Evolutionary conservation across 2,888 invertebrate genomes (phyloP).

Genomic region (Ephialtes manifestator): DNA sequence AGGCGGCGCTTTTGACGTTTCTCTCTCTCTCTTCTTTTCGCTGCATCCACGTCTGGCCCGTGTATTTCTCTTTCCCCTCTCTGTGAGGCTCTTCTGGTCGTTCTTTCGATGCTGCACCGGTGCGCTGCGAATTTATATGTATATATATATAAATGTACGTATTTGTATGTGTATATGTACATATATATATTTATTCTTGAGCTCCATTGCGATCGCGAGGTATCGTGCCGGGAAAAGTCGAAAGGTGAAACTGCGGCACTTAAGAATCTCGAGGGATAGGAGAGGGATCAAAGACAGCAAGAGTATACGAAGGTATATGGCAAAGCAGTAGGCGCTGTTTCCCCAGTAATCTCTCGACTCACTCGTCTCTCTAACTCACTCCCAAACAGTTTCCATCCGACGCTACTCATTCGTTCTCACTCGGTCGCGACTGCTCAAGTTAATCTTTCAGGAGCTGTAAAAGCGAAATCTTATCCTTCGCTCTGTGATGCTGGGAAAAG

Average conservation of each 20-base stretch:
- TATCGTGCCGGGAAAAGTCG: slow-evolving; percentile 59
- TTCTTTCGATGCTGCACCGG: slow-evolving; percentile 37
- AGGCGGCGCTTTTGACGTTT: slow-evolving; percentile 80
- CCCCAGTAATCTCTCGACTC: slow-evolving; percentile 63
- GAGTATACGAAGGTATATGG: slow-evolving; percentile 27
- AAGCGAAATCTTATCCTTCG: slow-evolving; percentile 75
- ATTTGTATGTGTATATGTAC: slow-evolving; percentile 12
- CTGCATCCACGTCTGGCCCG: slow-evolving; percentile 70
- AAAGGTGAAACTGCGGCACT: slow-evolving; percentile 66
- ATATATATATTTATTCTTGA: slow-evolving; percentile 30
- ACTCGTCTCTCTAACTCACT: slow-evolving; percentile 42
- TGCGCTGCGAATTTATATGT: slow-evolving; percentile 27
- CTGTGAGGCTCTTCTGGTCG: slow-evolving; percentile 37
- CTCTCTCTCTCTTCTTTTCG: slow-evolving; percentile 66
- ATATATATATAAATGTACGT: neutral
- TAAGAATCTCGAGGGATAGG: slow-evolving; percentile 59
- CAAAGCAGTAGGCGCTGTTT: slow-evolving; percentile 46
- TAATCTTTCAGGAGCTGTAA: slow-evolving; percentile 77
- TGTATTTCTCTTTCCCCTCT: slow-evolving; percentile 70
- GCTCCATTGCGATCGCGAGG: slow-evolving; percentile 50
- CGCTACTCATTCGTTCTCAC: slow-evolving; percentile 11
- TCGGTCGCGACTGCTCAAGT: slow-evolving; percentile 65
- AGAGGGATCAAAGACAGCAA: slow-evolving; percentile 58
- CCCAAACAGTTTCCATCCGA: slow-evolving; percentile 44
- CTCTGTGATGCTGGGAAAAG: slow-evolving; percentile 34